Conservation (phyloP, 2,113 vertebrate species). For the Mohoua ochrocephala region DNA sequence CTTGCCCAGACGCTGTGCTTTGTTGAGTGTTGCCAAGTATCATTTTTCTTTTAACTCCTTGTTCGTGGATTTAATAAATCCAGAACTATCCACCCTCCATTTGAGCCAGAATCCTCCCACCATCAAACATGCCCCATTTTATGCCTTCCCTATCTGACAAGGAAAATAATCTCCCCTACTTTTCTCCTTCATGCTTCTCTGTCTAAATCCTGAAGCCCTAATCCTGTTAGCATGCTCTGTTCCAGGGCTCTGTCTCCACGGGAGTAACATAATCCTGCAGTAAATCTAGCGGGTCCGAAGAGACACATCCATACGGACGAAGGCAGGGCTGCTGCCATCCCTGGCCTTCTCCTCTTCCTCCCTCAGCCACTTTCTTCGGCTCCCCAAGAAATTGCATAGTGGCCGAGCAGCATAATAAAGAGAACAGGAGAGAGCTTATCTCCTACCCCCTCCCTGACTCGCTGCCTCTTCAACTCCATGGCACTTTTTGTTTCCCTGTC, state of each 20-base stretch:
- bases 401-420: slow-evolving; percentile 49
- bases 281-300: slow-evolving; percentile 65
- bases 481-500: neutral
- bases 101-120: neutral
- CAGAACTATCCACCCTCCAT: neutral
- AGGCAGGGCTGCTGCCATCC: slow-evolving; percentile 29
- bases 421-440: neutral
- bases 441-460: neutral
- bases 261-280: slow-evolving; percentile 74
- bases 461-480: neutral
- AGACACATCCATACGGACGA: neutral
- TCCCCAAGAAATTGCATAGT: neutral
- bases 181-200: slow-evolving; percentile 68
- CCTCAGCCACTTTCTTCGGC: neutral
- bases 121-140: slow-evolving; percentile 35
- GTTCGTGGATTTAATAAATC: slow-evolving; percentile 61
- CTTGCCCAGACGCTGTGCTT: neutral
- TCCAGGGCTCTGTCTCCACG: slow-evolving; percentile 67
- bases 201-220: slow-evolving; percentile 74
- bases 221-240: slow-evolving; percentile 76
- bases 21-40: neutral
- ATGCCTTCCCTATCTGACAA: slow-evolving; percentile 28
- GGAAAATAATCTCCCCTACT: slow-evolving; percentile 59
- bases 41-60: slow-evolving; percentile 38
- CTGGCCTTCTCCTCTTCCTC: neutral